Evolutionary conservation across 1,140 invertebrate species (phyloP), one percentile per base, ranked within the genome.

Genomic region (Bombus fervidus): DNA sequence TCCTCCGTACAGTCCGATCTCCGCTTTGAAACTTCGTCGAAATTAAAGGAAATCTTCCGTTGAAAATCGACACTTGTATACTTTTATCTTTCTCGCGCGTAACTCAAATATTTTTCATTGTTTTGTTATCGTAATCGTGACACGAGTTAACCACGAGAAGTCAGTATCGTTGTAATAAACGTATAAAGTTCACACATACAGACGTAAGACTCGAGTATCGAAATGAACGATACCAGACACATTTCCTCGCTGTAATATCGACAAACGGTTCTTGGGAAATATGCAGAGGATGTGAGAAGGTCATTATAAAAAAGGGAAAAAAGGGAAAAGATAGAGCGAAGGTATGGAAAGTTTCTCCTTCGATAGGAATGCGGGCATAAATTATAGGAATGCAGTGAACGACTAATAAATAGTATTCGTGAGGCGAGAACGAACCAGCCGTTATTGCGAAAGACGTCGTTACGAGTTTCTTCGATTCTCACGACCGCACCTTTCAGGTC

Each of bases 401-500:
- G 73, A 22, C 13, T 75, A 75, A 75, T 57, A 57, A 75, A 75
- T 53, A 57, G 47, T 25, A 62, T 62, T 77, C n/a, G 53, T 10
- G 41, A 22, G 9, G 73, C 28, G 68, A 34, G 41, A 25, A 31
- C 25, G 43, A 34, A 62, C 34, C 31, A n/a, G 41, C 10, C 8
- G 10, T 69, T 80, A 80, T 80, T 69, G 78, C n/a, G 78, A 80
- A 69, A 80, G 25, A 34, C 43, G 28, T 78, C 59, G 77, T 68
- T 53, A 37, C 25, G n/a, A 80, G 78, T 80, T 69, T 80, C 64
- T 53, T 31, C 64, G 31, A 73, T 74, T 82, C 69, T 59, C 69
- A 57, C 71, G 37, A 25, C 53, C 37, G 53, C 57, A 31, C 73
- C 43, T 83, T 76, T 53, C 28, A 25, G 34, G 34, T 53, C 43